Base-by-base conservation (phyloP, 2,888 invertebrate genomes). In the Eupsilia transversa region DNA sequence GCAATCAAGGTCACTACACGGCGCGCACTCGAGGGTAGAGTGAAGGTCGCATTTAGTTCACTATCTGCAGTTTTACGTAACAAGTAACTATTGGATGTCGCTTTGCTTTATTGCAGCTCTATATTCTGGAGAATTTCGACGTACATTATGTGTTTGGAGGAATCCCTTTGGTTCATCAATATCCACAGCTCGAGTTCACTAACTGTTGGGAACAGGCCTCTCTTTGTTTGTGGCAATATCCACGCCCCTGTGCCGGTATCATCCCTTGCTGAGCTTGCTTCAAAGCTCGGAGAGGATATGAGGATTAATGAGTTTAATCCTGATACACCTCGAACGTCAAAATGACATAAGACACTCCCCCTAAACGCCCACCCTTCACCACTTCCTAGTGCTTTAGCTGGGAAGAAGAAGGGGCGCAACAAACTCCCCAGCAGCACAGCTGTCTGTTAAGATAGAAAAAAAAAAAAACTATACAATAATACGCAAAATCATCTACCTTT, bases 1-100 rank as follows among this genome's bases (percentile, higher is more conserved):
- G 33, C 17, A 14, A 59, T 46, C 77, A 82, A 82, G 82, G 82
- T 77, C 77, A 82, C 43, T 41, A 49, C 35, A n/a, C 33, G 12
- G 17, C 61, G 57, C 23, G 12, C 23, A 56, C 38, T 54, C 14
- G 23, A 14, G 43, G 74, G 41, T 63, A 6, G 3, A 80, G 20
- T 35, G 68, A 65, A 80, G 59, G 68, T 65, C 14, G 35, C 0
- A 49, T 41, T 33, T 33, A n/a, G 20, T 57, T 46, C 20, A 23
- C 20, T 59, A 38, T 38, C 74, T 68, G 63, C 63, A 60, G 49
- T n/a, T 43, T 75, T 70, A 66, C 9, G 43, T 66, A 43, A 66
- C 20, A 3, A 33, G 20, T 41, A 27, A 30, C 20, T 49, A 68
- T 30, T 54, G 2, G 23, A 65, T 30, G 33, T n/a, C 2, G 10